Evolutionary conservation across 2,888 invertebrate species (phyloP), one percentile per base, ranked within the genome.

Genomic region (Stenodema calcarata): DNA sequence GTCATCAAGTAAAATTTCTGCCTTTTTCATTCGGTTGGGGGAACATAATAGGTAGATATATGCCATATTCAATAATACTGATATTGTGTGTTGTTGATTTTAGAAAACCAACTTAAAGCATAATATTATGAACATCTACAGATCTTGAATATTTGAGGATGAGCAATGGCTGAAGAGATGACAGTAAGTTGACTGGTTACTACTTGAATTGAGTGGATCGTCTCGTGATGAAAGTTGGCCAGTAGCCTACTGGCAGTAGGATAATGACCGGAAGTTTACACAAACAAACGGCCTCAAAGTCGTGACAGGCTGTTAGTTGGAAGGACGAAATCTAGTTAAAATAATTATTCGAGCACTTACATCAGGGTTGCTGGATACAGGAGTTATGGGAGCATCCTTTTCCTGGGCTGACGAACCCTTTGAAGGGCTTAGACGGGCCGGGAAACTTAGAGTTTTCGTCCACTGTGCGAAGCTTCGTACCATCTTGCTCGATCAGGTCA

Each of bases 361-460:
- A 76, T 90, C 90, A 47, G 90, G 89, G 16, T 89, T 89, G 86
- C 88, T 84, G 73, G 90, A 89, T 28, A 89, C 88, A 14, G 89
- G 90, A 16, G 89, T 89, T 30, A 88, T 88, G 11, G 84, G 28
- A 11, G 84, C 28, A n/a, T 89, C 89, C 86, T 90, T 89, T 62
- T 89, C 88, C 83, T 89, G 89, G 35, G 89, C 88, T 23, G 89
- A 86, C 69, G 94, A 94, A 86, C 94, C 94, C 90, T 95, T 94
- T 91, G 96, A 95, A 18, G 96, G 96, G 87, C 96, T 96, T 90
- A 96, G 93, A 91, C 96, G 93, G 90, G 96, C 95, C 88, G 96
- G 96, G 91, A 96, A 96, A 93, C 96, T 96, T 91, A 96, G 93
- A 90, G 96, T 96, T 93, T 96, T 96, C 92, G 96, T 96, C 96